phyloP scores from a whole-genome alignment of 2,797 vertebrate genomes.

The Alectoris magna region DNA sequence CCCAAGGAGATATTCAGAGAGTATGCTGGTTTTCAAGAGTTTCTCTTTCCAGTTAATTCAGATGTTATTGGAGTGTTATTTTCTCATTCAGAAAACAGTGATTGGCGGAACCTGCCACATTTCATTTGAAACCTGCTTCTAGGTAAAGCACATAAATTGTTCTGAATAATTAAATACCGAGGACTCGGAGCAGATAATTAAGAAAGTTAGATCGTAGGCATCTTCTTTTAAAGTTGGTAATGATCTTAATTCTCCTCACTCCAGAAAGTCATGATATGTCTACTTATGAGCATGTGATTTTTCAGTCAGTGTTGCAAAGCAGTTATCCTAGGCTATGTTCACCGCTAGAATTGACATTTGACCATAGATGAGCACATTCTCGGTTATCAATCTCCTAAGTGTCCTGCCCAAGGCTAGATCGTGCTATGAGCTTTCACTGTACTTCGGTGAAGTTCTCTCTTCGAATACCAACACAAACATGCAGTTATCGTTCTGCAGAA shows the following conservation, averaged over 20 bases:
- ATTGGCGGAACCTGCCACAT: not conserved
- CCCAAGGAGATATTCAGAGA: not conserved
- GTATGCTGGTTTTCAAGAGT: not conserved
- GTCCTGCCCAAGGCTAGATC: not conserved
- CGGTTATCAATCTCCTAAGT: not conserved
- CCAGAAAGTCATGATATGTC: not conserved
- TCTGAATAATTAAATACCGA: not conserved
- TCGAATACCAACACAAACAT: not conserved
- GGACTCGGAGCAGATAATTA: not conserved
- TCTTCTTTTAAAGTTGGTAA: not conserved
- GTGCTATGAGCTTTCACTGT: not conserved
- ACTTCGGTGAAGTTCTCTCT: not conserved
- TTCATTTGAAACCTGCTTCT: not conserved
- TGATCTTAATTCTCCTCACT: not conserved
- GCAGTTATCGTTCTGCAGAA: not conserved
- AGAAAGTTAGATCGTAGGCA: not conserved
- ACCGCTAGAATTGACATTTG: not conserved
- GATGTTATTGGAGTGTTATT: not conserved
- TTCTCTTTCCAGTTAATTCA: not conserved
- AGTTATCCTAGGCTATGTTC: not conserved
- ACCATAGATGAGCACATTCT: rapidly evolving
- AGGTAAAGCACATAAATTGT: not conserved
- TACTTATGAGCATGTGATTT: not conserved
- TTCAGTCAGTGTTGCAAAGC: not conserved
- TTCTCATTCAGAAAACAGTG: not conserved